Evolutionary conservation across 2,888 invertebrate genomes (phyloP), one percentile per base, ranked within the genome.

Genomic region (Dione juno): DNA sequence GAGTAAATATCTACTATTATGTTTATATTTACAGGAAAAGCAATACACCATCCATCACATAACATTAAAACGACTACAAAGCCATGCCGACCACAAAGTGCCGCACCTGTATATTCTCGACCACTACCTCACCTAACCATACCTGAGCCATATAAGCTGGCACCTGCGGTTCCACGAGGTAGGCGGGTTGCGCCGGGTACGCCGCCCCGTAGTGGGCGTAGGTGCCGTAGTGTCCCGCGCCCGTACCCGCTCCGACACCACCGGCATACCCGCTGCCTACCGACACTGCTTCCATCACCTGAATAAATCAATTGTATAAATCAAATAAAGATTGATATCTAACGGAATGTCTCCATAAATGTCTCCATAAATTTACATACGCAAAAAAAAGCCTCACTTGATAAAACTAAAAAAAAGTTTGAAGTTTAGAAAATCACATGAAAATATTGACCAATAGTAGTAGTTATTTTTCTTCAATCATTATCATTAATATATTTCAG

Each of bases 111-210:
- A 28, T 3, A 28, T 28, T 3, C 28, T 28, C 2, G 3, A 28
- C 5, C 5, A 28, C 28, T 28, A 28, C 28, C 28, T 28, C 3
- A 37, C 1, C 37, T 10, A 13, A 5, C 11, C 63, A 75, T 50
- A 93, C 93, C 89, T 93, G 93, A 70, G 87, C 88, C 87, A 93
- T 88, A 74, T 93, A 93, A n/a, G 88, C 83, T 3, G 92, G 89
- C 74, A 92, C 90, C 76, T 90, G 94, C 68, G 81, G 88, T 77
- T 88, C 94, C 76, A 87, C 94, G 90, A 88, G 89, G 81, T 88
- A 94, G 3, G 86, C 90, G 0, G 92, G 88, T 77, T 88, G 94
- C 0, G 90, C 87, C 50, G 88, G 90, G 77, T 93, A 93, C 10
- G 93, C 88, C 16, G 89, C 87, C 40, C 92, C 93, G 77, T 93